Conservation (phyloP, 2,888 invertebrate species). For the Argynnis bischoffii region DNA sequence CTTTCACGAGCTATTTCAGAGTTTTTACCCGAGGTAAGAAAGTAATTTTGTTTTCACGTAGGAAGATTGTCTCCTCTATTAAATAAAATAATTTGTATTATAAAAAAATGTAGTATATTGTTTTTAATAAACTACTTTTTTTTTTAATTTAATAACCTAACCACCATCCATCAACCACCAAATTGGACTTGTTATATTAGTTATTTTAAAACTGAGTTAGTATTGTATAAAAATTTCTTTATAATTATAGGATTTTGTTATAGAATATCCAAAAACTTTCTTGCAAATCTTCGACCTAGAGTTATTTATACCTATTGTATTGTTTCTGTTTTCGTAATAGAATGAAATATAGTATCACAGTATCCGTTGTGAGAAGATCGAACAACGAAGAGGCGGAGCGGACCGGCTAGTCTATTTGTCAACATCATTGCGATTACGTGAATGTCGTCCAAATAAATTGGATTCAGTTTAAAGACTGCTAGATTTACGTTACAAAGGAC, state of each 20-base stretch:
- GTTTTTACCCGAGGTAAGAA: too few relatives aligned
- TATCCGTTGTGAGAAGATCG: constrained; percentile 65
- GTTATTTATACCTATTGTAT: constrained; percentile 45
- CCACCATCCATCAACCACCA: too few relatives aligned
- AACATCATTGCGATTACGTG: constrained; percentile 65
- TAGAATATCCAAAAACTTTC: constrained; percentile 8
- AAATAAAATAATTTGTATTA: too few relatives aligned
- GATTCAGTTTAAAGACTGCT: constrained; percentile 57
- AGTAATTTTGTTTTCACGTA: too few relatives aligned
- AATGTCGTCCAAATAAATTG: constrained; percentile 65
- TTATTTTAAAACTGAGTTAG: too few relatives aligned
- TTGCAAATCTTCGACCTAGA: constrained; percentile 39
- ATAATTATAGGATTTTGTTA: background rate
- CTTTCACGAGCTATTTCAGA: too few relatives aligned
- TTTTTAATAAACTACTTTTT: too few relatives aligned
- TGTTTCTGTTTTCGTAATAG: constrained; percentile 51
- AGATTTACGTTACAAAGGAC: constrained; percentile 24
- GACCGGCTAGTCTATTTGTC: constrained; percentile 69
- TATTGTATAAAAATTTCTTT: too few relatives aligned
- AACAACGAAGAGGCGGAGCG: constrained; percentile 75
- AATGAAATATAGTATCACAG: constrained; percentile 63
- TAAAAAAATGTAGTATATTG: too few relatives aligned
- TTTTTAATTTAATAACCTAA: too few relatives aligned
- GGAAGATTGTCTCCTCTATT: too few relatives aligned
- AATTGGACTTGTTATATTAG: too few relatives aligned